Conservation (phyloP, 2,113 vertebrate species). For the Terrapene triunguis region DNA sequence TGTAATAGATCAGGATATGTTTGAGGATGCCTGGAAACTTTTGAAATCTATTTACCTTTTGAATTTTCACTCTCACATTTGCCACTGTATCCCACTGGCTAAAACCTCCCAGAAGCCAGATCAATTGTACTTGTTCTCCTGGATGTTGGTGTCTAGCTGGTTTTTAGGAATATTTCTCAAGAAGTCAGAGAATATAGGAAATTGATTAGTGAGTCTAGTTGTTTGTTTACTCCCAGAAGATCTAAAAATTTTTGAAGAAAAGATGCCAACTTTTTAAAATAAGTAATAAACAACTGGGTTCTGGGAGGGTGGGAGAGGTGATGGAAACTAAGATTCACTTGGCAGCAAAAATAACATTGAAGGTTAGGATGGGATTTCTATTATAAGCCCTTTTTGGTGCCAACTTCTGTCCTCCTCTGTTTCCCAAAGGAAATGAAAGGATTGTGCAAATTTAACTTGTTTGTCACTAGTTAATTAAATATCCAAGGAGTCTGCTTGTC, state of each 20-base stretch:
- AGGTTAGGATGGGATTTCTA: not conserved
- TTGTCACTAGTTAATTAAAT: conserved; percentile 40
- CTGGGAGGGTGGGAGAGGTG: not conserved
- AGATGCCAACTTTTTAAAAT: not conserved
- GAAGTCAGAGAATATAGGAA: conserved; percentile 10
- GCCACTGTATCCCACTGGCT: not conserved
- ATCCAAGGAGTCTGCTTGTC: conserved; percentile 15
- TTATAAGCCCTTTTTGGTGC: not conserved
- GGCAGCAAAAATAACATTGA: not conserved
- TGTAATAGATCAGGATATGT: not conserved
- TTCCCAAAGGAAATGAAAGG: conserved; percentile 28
- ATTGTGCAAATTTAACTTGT: conserved; percentile 4
- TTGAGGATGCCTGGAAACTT: conserved; percentile 4
- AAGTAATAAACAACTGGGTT: not conserved
- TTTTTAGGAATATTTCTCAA: not conserved
- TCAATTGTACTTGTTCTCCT: not conserved
- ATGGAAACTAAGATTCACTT: not conserved
- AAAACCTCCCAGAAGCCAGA: not conserved
- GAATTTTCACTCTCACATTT: not conserved
- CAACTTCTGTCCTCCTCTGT: not conserved
- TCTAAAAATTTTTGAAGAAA: not conserved
- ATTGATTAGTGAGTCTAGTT: not conserved
- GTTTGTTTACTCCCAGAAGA: not conserved
- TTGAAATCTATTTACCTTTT: not conserved
- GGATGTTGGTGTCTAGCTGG: not conserved